Conservation (phyloP, 2,888 invertebrate genomes). For the Napeogenes sylphis region DNA sequence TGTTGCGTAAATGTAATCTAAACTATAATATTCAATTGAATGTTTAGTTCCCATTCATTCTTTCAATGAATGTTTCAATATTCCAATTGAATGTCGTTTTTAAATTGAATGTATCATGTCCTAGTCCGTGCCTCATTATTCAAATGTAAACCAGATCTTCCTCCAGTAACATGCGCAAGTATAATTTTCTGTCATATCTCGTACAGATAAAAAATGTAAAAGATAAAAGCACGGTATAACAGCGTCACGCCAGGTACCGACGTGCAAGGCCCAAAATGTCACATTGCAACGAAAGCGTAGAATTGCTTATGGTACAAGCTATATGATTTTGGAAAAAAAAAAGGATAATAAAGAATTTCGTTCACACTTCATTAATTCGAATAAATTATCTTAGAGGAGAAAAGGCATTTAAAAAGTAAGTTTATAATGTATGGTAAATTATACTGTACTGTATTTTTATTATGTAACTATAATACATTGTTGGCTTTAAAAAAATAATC, state of each 20-base stretch:
- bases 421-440: too few species aligned
- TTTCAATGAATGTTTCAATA: too few species aligned
- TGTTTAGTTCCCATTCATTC: too few species aligned
- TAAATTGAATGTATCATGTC: background rate
- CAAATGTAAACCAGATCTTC: constrained; percentile 3
- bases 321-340: constrained; percentile 25
- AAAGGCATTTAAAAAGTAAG: too few species aligned
- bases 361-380: too few species aligned
- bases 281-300: constrained; percentile 55
- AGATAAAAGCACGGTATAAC: constrained; percentile 47
- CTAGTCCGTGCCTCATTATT: background rate
- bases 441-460: too few species aligned
- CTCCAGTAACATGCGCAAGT: background rate
- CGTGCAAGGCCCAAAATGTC: constrained; percentile 61
- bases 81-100: too few species aligned
- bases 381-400: too few species aligned
- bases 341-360: background rate
- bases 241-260: constrained; percentile 52
- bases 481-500: too few species aligned
- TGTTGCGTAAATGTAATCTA: too few species aligned
- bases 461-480: too few species aligned
- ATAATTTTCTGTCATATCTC: constrained; percentile 22
- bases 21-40: too few species aligned
- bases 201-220: constrained; percentile 27
- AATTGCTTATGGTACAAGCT: constrained; percentile 35